Base-by-base conservation (phyloP, 2,888 invertebrate genomes). In the Tachina lurida region DNA sequence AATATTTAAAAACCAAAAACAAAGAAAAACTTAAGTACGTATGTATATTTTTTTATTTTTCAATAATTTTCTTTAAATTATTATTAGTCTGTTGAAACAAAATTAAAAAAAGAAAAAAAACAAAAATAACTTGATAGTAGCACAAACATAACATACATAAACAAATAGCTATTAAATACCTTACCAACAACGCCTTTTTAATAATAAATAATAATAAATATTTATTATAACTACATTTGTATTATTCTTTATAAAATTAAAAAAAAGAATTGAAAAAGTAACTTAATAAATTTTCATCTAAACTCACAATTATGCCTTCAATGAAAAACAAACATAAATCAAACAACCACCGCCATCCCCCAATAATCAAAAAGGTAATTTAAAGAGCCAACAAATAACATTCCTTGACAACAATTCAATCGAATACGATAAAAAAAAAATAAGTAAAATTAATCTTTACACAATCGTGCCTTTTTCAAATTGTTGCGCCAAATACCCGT, bases 401-500 rank as follows among this genome's bases (percentile, higher is more conserved):
- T 43, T 54, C 15, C 49, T 68, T 62, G 39, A 41, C 62, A 62
- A 45, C 13, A 65, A 70, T 49, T 54, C 8, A 58, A 78, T 45
- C 15, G 65, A 80, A 56, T 78, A 47, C 60, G 41, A 68, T 75
- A 41, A 71, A 58, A 58, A n/a, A 71, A 58, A 52, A 60, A 78
- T 52, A 62, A 60, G 13, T n/a, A 56, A 70, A 73, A 70, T 71
- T 58, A 65, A 73, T 79, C 60, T 83, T 76, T 83, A 86, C 87
- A 87, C 87, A 86, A 87, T 87, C 87, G 87, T 87, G 87, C 87
- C 87, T 87, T 87, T 86, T 84, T 83, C 80, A 80, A 83, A 84
- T 78, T 86, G 86, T 87, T 86, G 83, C 86, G 67, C 71, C 75
- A 82, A 79, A 83, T 67, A 73, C 79, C 86, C 86, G 83, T 83